Conservation (phyloP, 2,888 invertebrate species). For the Hydrotaea cyrtoneurina region DNA sequence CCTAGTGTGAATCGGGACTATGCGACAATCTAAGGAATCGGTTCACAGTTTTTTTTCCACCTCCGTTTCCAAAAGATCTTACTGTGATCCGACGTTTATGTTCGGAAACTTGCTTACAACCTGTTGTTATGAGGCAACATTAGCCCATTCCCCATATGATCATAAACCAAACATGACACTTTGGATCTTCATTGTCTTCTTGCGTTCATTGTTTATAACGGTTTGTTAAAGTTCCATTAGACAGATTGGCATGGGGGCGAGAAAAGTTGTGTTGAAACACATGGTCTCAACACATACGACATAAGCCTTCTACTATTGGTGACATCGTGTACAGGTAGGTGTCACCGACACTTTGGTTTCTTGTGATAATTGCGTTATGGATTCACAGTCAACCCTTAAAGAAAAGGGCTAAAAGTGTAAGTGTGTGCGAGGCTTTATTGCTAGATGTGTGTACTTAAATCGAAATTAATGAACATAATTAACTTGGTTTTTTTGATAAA, state of each 20-base stretch:
- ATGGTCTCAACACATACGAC: not conserved
- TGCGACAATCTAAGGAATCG: no score
- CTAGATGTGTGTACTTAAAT: not conserved
- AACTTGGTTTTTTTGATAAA: constrained; percentile 46
- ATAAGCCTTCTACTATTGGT: not conserved
- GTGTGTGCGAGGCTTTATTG: not conserved
- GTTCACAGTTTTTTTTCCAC: no score
- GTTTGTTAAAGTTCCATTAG: no score
- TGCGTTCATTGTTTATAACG: no score
- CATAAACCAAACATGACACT: no score
- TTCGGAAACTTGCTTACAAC: no score
- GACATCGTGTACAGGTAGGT: not conserved
- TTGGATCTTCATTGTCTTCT: no score
- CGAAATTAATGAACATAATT: constrained; percentile 17
- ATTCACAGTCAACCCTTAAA: not conserved
- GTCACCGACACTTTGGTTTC: not conserved
- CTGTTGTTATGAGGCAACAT: no score
- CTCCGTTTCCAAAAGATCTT: no score
- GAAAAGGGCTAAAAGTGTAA: not conserved
- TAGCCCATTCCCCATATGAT: no score
- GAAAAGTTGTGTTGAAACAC: not conserved
- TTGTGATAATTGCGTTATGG: not conserved
- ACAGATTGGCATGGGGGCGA: not conserved
- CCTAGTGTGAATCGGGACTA: no score
- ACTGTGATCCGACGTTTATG: no score